These are phyloP conservation scores for Acrobasis consociella DNA, from an alignment of 2,888 invertebrate species.

Conservation along the genomic window DNA sequence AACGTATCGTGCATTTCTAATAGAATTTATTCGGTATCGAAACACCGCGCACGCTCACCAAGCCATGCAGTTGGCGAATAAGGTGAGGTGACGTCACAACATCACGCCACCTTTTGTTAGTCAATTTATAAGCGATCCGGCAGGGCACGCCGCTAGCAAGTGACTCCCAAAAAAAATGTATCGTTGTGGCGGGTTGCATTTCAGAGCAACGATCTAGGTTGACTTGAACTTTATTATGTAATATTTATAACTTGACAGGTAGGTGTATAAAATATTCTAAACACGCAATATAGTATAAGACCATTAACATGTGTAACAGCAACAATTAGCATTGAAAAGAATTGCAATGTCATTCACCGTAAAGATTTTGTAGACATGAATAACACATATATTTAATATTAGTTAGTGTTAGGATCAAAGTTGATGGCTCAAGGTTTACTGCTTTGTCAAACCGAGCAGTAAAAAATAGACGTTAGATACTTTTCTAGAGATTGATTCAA, in stretches of 20 bases:
- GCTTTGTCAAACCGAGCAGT: background rate
- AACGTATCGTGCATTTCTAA: conserved; percentile 7
- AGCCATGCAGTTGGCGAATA: conserved; percentile 65
- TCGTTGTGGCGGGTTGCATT: too few relatives aligned
- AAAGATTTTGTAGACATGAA: background rate
- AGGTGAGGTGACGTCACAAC: conserved; percentile 78
- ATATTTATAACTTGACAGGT: too few relatives aligned
- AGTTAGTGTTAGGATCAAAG: background rate
- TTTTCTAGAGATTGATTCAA: background rate
- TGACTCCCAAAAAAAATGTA: conserved; percentile 29
- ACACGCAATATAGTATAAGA: background rate
- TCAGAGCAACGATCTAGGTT: background rate
- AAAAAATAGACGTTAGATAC: too few relatives aligned
- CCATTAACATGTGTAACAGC: background rate
- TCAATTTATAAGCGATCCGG: conserved; percentile 69
- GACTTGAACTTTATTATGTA: background rate
- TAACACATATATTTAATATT: background rate
- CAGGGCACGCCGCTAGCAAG: conserved; percentile 49
- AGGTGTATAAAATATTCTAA: background rate
- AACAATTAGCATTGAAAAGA: conserved; percentile 14
- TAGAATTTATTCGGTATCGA: conserved; percentile 16
- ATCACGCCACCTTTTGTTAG: conserved; percentile 82
- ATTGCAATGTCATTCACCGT: conserved; percentile 2
- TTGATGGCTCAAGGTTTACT: background rate
- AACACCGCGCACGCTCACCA: conserved; percentile 40